Evolutionary conservation across 2,888 invertebrate species (phyloP).

Genomic region (Drosophila flavopinicola): DNA sequence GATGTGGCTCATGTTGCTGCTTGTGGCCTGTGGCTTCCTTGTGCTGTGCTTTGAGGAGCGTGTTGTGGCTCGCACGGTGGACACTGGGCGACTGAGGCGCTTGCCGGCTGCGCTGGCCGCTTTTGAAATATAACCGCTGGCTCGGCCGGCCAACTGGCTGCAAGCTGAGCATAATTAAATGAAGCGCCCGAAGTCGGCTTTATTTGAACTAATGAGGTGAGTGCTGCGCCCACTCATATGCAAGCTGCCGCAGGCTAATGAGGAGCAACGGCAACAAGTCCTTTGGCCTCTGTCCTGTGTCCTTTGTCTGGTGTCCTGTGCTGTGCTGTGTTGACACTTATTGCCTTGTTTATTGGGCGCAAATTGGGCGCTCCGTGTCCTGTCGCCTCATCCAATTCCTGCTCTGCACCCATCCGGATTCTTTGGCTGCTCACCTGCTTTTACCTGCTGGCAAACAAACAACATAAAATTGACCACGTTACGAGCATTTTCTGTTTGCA

Average conservation of each 20-base stretch:
- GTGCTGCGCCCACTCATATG: constrained; percentile 29
- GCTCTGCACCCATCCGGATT: neutral
- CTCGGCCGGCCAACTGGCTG: constrained; percentile 19
- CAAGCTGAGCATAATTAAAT: constrained; percentile 71
- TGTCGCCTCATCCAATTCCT: neutral
- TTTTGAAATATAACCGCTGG: constrained; percentile 70
- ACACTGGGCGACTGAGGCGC: constrained; percentile 56
- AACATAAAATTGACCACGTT: constrained; percentile 65
- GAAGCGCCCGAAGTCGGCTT: constrained; percentile 34
- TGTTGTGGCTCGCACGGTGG: constrained; percentile 30
- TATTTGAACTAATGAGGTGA: constrained; percentile 74
- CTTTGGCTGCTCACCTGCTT: constrained; percentile 15
- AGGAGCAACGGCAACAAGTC: constrained; percentile 73
- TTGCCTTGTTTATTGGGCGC: constrained; percentile 68
- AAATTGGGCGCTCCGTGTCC: constrained; percentile 41
- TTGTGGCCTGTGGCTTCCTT: neutral
- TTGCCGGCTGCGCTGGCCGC: constrained; percentile 35
- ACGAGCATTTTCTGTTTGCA: constrained; percentile 67
- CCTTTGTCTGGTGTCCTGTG: no score
- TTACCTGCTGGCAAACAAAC: constrained; percentile 59
- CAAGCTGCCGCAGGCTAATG: constrained; percentile 45
- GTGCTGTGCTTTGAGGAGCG: neutral
- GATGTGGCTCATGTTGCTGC: constrained; percentile 20
- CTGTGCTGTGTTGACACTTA: constrained; percentile 61
- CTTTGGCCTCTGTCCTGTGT: no score